A percentile compares a stretch with the other conserved stretches of the same genome.
phyloP scores from a whole-genome alignment of 2,797 vertebrate species.

The Perodicticus potto region DNA sequence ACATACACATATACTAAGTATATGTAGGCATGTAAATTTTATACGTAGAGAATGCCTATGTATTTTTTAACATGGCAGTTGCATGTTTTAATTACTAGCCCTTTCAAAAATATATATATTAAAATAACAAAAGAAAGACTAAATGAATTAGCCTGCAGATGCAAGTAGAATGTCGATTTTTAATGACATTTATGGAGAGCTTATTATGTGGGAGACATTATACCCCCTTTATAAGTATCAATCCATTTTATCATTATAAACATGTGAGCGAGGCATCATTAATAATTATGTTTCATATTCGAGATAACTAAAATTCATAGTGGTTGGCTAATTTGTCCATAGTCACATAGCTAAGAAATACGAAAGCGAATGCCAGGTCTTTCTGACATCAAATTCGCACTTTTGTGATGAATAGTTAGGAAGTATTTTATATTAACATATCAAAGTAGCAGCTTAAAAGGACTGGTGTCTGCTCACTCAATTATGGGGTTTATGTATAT shows the following conservation, averaged over 20 bases:
- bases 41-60: background rate
- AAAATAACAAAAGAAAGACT: background rate
- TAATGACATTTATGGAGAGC: background rate
- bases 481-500: background rate
- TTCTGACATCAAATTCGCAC: background rate
- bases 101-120: background rate
- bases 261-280: background rate
- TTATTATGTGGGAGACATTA: background rate
- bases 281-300: background rate
- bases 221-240: background rate
- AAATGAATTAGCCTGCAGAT: background rate
- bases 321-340: background rate
- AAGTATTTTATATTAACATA: constrained; percentile 31
- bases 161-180: background rate
- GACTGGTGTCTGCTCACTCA: background rate
- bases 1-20: background rate
- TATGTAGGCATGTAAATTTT: background rate
- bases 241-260: background rate
- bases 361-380: background rate
- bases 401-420: background rate
- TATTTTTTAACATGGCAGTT: background rate
- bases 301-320: background rate
- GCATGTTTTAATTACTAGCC: background rate
- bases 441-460: background rate
- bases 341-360: background rate